phyloP scores from a whole-genome alignment of 2,797 vertebrate species.

The Liasis olivaceus region DNA sequence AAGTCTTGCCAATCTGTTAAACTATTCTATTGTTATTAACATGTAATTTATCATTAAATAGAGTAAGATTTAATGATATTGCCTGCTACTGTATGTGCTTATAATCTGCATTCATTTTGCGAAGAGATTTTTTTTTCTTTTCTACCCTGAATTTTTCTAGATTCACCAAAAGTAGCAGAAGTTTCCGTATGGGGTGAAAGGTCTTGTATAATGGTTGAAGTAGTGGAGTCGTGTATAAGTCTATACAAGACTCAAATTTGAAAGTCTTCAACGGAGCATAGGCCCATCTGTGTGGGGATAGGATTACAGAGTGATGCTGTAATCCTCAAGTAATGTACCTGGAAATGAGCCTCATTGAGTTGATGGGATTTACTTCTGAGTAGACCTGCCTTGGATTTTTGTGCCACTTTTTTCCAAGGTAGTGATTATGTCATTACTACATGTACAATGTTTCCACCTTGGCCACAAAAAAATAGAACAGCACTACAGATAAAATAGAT shows the following conservation, averaged over 20 bases:
- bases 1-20: conserved; percentile 42
- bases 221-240: too few species aligned
- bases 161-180: not conserved
- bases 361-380: too few species aligned
- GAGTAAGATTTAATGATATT: conserved; percentile 25
- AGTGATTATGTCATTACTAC: conserved; percentile 11
- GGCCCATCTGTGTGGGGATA: not conserved
- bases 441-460: conserved; percentile 13
- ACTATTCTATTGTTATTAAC: not conserved
- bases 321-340: too few species aligned
- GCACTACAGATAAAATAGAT: conserved; percentile 8
- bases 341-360: too few species aligned
- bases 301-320: not conserved
- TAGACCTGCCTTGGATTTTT: too few species aligned
- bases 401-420: not conserved
- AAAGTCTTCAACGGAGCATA: not conserved
- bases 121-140: not conserved
- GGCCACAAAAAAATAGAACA: not conserved
- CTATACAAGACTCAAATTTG: not conserved
- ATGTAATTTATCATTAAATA: not conserved
- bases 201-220: too few species aligned
- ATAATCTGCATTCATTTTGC: not conserved
- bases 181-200: not conserved
- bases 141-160: conserved; percentile 1
- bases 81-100: conserved; percentile 20